Evolutionary conservation across 2,797 vertebrate genomes (phyloP).

Genomic region (Tachyglossus aculeatus): DNA sequence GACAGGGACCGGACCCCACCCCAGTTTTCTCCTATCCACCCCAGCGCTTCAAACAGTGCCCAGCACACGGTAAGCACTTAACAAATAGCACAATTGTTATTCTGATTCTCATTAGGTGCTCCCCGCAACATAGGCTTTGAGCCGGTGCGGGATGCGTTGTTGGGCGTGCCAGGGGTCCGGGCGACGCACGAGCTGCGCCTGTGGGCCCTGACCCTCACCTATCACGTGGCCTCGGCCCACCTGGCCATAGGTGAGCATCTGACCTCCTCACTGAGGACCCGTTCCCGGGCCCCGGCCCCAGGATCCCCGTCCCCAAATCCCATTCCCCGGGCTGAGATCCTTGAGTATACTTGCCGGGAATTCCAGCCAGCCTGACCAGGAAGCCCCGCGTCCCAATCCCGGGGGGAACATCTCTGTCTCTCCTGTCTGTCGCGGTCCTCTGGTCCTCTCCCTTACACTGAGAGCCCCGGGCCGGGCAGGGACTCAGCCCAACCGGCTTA

Average conservation of each 20-base stretch:
- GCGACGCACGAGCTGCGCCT: constrained; percentile 86
- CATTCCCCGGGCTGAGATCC: fast-evolving
- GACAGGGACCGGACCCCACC: not conserved
- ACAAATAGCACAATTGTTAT: no score
- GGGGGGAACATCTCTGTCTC: not conserved
- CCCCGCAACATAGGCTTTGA: constrained; percentile 84
- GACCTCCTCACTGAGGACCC: not conserved
- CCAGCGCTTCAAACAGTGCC: no score
- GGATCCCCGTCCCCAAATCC: no score
- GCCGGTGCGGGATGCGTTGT: constrained; percentile 86
- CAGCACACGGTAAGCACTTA: no score
- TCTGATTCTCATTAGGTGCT: constrained; percentile 70
- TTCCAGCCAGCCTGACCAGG: no score
- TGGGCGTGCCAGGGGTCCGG: constrained; percentile 85
- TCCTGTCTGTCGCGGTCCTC: not conserved
- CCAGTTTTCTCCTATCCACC: not conserved
- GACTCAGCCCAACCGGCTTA: no score
- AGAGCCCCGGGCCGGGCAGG: not conserved
- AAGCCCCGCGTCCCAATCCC: fast-evolving
- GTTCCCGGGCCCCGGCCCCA: not conserved
- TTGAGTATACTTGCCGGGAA: no score
- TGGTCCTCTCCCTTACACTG: fast-evolving
- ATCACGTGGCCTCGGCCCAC: constrained; percentile 84
- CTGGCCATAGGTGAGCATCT: constrained; percentile 85
- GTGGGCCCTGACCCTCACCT: constrained; percentile 89